A percentile compares a stretch with the other conserved stretches of the same genome.
Evolutionary conservation across 2,888 invertebrate species (phyloP).

Genomic region (Conchocele bisecta): DNA sequence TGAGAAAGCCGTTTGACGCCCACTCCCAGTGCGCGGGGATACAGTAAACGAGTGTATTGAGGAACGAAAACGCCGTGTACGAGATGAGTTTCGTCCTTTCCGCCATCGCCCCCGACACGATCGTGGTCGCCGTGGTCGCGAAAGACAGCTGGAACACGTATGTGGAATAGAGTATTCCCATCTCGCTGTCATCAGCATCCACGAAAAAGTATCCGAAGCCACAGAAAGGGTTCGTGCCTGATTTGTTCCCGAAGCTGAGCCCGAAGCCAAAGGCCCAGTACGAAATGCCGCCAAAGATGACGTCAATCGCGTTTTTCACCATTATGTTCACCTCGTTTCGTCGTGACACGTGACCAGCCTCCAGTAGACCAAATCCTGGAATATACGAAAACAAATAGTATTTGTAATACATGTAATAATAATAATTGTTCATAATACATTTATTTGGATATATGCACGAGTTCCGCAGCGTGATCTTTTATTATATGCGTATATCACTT

Average conservation of each 20-base stretch:
- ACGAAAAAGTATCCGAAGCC: conserved; percentile 93
- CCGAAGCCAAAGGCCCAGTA: conserved; percentile 91
- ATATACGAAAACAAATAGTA: too few species aligned
- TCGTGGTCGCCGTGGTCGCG: conserved; percentile 79
- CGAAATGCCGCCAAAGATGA: conserved; percentile 73
- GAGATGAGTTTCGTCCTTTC: conserved; percentile 89
- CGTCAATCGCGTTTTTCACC: conserved; percentile 85
- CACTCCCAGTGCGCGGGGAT: conserved; percentile 83
- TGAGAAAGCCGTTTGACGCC: conserved; percentile 78
- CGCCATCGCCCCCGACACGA: conserved; percentile 82
- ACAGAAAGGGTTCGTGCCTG: conserved; percentile 89
- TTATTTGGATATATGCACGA: too few species aligned
- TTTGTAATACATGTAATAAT: too few species aligned
- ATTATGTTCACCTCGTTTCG: conserved; percentile 98
- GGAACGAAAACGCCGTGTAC: conserved; percentile 86
- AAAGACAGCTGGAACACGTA: conserved; percentile 80
- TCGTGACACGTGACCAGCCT: conserved; percentile 91
- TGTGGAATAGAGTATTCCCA: conserved; percentile 71
- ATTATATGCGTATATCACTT: too few species aligned
- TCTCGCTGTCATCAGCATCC: conserved; percentile 81
- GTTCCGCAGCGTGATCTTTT: too few species aligned
- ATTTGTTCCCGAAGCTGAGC: conserved; percentile 89
- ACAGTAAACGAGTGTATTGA: conserved; percentile 79
- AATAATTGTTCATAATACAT: too few species aligned
- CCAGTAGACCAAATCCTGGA: conserved; percentile 95